A percentile compares a stretch with the other conserved stretches of the same genome.
Evolutionary conservation across 2,888 invertebrate genomes (phyloP).

Genomic region (Brachyopa scutellaris): DNA sequence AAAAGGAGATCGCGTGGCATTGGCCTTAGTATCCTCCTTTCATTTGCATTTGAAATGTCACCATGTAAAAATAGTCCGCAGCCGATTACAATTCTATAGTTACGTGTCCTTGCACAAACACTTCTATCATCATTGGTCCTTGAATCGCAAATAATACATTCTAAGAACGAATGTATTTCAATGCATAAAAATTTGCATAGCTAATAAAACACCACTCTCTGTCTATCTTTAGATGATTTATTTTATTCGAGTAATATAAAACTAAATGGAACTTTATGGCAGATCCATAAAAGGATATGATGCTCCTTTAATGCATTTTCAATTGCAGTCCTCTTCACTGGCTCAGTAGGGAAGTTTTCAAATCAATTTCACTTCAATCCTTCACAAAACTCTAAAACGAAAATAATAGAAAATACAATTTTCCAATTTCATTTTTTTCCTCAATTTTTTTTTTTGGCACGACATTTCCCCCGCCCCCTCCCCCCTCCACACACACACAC

Average conservation of each 20-base stretch:
- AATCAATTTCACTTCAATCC: slow-evolving; percentile 42
- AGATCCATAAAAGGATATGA: slow-evolving; percentile 13
- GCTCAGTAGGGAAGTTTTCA: neutral
- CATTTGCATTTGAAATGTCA: too few species aligned
- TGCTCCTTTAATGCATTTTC: slow-evolving; percentile 27
- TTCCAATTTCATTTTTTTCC: slow-evolving; percentile 17
- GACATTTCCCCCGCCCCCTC: neutral
- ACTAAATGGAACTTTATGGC: slow-evolving; percentile 11
- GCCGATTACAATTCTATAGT: too few species aligned
- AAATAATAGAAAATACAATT: slow-evolving; percentile 19
- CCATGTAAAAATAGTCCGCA: too few species aligned
- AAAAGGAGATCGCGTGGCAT: too few species aligned
- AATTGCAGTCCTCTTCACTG: neutral
- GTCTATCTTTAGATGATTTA: neutral
- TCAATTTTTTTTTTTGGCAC: too few species aligned
- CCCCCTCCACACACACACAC: neutral
- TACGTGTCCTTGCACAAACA: too few species aligned
- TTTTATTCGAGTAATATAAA: neutral
- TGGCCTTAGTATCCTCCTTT: too few species aligned
- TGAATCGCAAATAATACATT: too few species aligned
- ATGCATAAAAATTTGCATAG: neutral
- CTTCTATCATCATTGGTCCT: too few species aligned
- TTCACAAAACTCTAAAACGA: slow-evolving; percentile 10
- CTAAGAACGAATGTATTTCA: too few species aligned
- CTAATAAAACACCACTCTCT: neutral